Percentiles rank a stretch among this genome's conserved stretches.
Evolutionary conservation across 2,113 vertebrate genomes (phyloP).

Genomic region (Indri indri): DNA sequence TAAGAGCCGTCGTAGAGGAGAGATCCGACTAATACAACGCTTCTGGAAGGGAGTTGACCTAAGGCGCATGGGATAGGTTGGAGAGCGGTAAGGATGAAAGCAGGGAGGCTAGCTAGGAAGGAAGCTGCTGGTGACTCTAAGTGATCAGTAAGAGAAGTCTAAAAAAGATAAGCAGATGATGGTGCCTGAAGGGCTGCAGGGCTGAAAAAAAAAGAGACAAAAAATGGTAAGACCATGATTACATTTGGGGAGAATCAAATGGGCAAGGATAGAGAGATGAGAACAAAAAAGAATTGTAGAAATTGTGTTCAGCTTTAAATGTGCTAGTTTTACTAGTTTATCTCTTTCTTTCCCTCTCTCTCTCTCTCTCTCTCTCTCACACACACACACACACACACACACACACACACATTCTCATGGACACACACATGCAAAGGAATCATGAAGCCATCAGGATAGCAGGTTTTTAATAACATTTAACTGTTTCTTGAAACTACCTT

Average conservation of each 20-base stretch:
- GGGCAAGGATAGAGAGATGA: neutral
- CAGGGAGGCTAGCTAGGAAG: neutral
- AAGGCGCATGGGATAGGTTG: neutral
- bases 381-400: too few relatives aligned
- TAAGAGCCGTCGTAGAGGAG: slow-evolving; percentile 24
- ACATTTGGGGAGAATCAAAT: neutral
- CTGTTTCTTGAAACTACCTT: neutral
- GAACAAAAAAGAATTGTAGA: neutral
- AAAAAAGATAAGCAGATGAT: neutral
- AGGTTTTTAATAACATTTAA: neutral
- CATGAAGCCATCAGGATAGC: neutral
- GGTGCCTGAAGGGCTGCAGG: neutral
- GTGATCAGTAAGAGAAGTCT: neutral
- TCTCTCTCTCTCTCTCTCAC: neutral
- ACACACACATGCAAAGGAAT: too few relatives aligned
- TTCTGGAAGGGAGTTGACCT: neutral
- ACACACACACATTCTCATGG: too few relatives aligned
- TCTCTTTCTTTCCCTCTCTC: neutral
- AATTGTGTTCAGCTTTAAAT: neutral
- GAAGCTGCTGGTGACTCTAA: neutral
- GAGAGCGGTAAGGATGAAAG: neutral
- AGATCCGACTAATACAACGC: neutral
- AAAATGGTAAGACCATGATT: neutral
- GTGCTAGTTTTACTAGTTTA: neutral
- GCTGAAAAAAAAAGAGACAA: neutral